Evolutionary conservation across 2,113 vertebrate genomes (phyloP), one percentile per base, ranked within the genome.

Genomic region (Nettapus auritus): DNA sequence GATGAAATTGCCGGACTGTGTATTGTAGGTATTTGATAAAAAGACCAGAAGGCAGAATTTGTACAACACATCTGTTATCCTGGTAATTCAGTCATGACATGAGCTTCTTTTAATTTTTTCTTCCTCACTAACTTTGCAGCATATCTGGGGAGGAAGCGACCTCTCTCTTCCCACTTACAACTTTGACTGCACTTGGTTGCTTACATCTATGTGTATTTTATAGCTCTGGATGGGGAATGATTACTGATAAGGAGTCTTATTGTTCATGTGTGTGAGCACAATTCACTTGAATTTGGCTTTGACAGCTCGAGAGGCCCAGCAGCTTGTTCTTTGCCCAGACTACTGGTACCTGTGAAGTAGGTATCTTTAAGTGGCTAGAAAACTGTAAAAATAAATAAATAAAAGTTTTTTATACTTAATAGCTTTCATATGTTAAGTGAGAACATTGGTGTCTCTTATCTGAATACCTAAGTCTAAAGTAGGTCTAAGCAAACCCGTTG

Each of bases 1-100:
- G 73, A 36, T 22, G 29, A 0, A 42, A 2, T 23, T 92, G 14
- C 14, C 1, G 1, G 57, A 3, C 10, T 13, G 0, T 6, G 10
- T 0, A 0, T 38, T 71, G 52, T 75, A 33, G 3, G 0, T 55
- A 28, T 55, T 28, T 52, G 23, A 17, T 70, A 40, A 79, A 73
- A 53, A n/a, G 9, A 52, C 11, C 2, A 50, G n/a, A n/a, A n/a
- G 16, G 50, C 7, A 26, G 14, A 90, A 50, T n/a, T 78, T 22
- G 90, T 67, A 4, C 3, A 59, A 13, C 2, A 3, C 2, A 1
- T 1, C 53, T 55, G 3, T 59, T 86, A 11, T 21, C 7, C 8
- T 78, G 6, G 3, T 88, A 73, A 52, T 77, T n/a, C 83, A 81
- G 33, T 8, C 6, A 25, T 84, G 4, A 26, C 2, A 56, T 60